A percentile compares a stretch with the other conserved stretches of the same genome.
These are phyloP conservation scores for Helicorthomorpha holstii DNA, from an alignment of 1,140 invertebrate genomes.

Conservation along the genomic window DNA sequence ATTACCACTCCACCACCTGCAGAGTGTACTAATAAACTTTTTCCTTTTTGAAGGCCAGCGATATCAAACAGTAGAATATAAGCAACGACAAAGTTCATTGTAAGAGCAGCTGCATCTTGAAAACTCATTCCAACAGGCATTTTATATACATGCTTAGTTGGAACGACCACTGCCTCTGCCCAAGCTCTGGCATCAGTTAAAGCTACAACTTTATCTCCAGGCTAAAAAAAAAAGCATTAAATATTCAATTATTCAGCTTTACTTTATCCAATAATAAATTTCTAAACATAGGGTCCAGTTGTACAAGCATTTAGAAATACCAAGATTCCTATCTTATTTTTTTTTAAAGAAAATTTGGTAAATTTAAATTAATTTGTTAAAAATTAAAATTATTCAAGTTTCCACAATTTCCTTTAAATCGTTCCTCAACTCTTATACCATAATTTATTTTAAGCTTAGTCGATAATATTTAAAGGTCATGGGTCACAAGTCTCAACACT, in stretches of 20 bases:
- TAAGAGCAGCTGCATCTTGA: slow-evolving; percentile 60
- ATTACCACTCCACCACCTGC: slow-evolving; percentile 77
- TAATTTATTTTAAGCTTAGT: neutral
- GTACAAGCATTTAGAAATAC: neutral
- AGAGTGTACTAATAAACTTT: slow-evolving; percentile 65
- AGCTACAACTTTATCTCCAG: slow-evolving; percentile 68
- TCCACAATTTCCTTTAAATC: slow-evolving; percentile 1
- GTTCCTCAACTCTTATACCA: neutral
- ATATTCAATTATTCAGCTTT: neutral
- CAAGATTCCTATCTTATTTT: neutral
- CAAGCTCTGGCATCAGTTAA: slow-evolving; percentile 66
- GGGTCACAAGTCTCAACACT: slow-evolving; percentile 16
- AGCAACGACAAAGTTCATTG: slow-evolving; percentile 71
- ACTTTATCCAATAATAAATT: too few relatives aligned
- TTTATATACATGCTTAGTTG: slow-evolving; percentile 56
- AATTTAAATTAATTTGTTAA: too few relatives aligned
- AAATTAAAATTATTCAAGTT: slow-evolving; percentile 2
- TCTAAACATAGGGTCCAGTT: too few relatives aligned
- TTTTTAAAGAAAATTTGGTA: slow-evolving; percentile 2
- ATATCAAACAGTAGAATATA: slow-evolving; percentile 71
- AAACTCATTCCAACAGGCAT: slow-evolving; percentile 57
- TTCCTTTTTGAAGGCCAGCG: slow-evolving; percentile 52
- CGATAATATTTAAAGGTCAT: neutral
- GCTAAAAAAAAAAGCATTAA: slow-evolving; percentile 32
- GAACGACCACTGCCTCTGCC: slow-evolving; percentile 63